Conservation (phyloP, 2,113 vertebrate species). For the Phrynosoma blainvillii region DNA sequence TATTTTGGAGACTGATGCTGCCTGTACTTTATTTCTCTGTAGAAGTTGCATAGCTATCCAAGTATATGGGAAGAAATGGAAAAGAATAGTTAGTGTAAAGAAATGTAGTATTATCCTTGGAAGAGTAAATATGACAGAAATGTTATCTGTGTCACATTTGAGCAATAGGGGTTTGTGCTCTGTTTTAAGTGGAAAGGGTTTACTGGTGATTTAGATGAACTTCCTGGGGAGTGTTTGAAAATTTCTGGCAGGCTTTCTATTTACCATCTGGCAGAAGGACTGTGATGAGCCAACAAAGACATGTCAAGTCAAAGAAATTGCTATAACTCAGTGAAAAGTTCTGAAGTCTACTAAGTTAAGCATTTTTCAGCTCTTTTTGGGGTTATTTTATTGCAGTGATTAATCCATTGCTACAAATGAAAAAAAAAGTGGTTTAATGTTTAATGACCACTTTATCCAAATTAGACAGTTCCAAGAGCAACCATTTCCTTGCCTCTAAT, state of each 20-base stretch:
- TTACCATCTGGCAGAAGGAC: constrained; percentile 66
- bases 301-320: constrained; percentile 30
- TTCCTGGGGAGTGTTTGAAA: constrained; percentile 66
- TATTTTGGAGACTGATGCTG: constrained; percentile 24
- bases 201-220: constrained; percentile 62
- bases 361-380: background rate
- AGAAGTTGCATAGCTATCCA: background rate
- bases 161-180: constrained; percentile 38
- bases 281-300: constrained; percentile 60
- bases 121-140: constrained; percentile 62
- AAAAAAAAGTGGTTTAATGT: background rate
- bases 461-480: constrained; percentile 25
- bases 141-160: constrained; percentile 66
- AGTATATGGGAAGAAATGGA: constrained; percentile 27
- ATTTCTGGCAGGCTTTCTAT: constrained; percentile 56
- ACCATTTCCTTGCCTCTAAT: constrained; percentile 26
- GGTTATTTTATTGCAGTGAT: constrained; percentile 9
- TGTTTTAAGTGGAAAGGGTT: constrained; percentile 70
- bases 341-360: background rate
- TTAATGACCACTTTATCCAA: constrained; percentile 7
- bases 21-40: constrained; percentile 47
- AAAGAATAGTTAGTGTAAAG: constrained; percentile 15
- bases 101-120: constrained; percentile 43
- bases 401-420: accelerated
- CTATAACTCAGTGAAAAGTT: constrained; percentile 26